Evolutionary conservation across 2,113 vertebrate genomes (phyloP).

Genomic region (Asarcornis scutulata): DNA sequence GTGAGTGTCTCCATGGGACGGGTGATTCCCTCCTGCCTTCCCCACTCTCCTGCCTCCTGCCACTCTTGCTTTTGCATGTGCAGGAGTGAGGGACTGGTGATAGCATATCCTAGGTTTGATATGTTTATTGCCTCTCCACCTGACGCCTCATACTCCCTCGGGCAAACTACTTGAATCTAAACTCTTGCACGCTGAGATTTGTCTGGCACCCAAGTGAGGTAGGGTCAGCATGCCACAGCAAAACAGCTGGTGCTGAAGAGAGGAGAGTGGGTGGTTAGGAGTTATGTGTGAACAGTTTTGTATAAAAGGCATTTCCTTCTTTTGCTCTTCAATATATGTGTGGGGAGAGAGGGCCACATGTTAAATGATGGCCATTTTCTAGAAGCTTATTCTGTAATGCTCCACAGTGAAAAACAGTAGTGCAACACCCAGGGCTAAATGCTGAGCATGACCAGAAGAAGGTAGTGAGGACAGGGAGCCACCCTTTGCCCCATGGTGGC

Average conservation of each 20-base stretch:
- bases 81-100: neutral
- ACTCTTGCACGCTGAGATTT: neutral
- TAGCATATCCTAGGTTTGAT: neutral
- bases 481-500: accelerated
- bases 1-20: accelerated
- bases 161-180: neutral
- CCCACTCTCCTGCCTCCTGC: neutral
- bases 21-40: neutral
- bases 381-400: neutral
- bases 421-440: accelerated
- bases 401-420: neutral
- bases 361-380: neutral
- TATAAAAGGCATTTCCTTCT: neutral
- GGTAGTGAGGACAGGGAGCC: neutral
- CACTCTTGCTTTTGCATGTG: neutral
- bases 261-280: neutral
- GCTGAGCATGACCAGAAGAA: neutral
- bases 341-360: neutral
- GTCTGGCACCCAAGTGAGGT: conserved; percentile 3
- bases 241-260: neutral
- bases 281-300: neutral
- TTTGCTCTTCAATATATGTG: neutral
- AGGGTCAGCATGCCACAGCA: neutral
- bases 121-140: neutral
- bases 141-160: neutral